Base-by-base conservation (phyloP, 2,888 invertebrate species). In the Plagiodera versicolora region DNA sequence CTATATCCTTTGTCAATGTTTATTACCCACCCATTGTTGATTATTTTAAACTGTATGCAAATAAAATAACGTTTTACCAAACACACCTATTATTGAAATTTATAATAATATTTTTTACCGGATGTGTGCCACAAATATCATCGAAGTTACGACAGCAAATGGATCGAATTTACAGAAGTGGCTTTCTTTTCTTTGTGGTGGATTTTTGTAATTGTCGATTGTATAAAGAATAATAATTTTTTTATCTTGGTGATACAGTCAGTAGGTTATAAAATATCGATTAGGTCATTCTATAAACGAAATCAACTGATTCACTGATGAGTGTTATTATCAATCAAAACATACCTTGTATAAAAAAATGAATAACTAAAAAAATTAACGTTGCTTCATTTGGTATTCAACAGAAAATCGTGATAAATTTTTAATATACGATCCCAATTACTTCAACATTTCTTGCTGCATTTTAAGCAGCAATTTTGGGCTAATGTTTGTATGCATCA, bases 31-130 rank as follows among this genome's bases (percentile, higher is more conserved):
- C 57, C 57, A 66, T 66, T 52, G 52, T 59, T 57, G 60, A 63
- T 63, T 61, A 63, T 60, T 61, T 63, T 59, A 53, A 62, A 61
- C 59, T 55, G 45, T 66, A 67, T 65, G 61, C 58, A 52, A 61
- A 59, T 67, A 60, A 61, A 64, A 68, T 66, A 67, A 60, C 67
- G 66, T 65, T 63, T 46, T 55, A 54, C 44, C 68, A 67, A 68
- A 68, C 68, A 67, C 68, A 62, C 68, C 66, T 69, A 70, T 69
- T 67, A 65, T 62, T 65, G 61, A 66, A 61, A 61, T 59, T 61
- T 66, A 58, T 35, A 64, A 64, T 62, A 44, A 62, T 66, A 60
- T 61, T 63, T 60, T 58, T 56, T 17, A 56, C 62, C 60, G 67
- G 69, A 67, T 65, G 57, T 66, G 57, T 67, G 67, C 67, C 66